phyloP scores from a whole-genome alignment of 2,797 vertebrate genomes.

The Salmo trutta region DNA sequence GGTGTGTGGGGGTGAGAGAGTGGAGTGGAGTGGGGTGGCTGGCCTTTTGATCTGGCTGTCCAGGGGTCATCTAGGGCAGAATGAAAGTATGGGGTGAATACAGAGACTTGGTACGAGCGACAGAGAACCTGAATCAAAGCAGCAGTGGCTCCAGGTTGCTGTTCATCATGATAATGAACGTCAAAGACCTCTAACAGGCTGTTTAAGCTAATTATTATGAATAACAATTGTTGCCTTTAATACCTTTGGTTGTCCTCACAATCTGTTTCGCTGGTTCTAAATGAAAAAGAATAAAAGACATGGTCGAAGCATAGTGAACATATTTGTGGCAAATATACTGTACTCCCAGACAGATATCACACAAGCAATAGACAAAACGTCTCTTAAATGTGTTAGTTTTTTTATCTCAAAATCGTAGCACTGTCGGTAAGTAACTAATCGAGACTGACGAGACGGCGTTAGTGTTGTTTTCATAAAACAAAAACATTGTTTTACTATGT shows the following conservation, averaged over 20 bases:
- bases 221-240: conserved; percentile 10
- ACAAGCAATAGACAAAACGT: too few relatives aligned
- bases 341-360: too few relatives aligned
- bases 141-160: not conserved
- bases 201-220: not conserved
- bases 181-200: not conserved
- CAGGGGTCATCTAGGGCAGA: conserved; percentile 5
- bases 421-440: not conserved
- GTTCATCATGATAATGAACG: not conserved
- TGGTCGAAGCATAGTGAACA: not conserved
- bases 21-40: conserved; percentile 46
- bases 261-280: conserved; percentile 86
- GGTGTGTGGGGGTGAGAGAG: not conserved
- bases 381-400: too few relatives aligned
- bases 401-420: too few relatives aligned
- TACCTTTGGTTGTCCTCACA: conserved; percentile 71
- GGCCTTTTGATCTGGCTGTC: conserved; percentile 16
- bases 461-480: not conserved
- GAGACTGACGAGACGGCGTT: not conserved
- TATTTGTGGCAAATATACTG: conserved; percentile 16
- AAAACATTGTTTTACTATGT: not conserved
- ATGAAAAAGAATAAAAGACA: conserved; percentile 38
- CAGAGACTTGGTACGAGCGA: not conserved
- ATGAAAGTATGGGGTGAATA: not conserved
- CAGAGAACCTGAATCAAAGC: not conserved